A percentile compares a stretch with the other conserved stretches of the same genome.
phyloP scores from a whole-genome alignment of 2,888 invertebrate genomes.

The Pharmacophagus antenor region DNA sequence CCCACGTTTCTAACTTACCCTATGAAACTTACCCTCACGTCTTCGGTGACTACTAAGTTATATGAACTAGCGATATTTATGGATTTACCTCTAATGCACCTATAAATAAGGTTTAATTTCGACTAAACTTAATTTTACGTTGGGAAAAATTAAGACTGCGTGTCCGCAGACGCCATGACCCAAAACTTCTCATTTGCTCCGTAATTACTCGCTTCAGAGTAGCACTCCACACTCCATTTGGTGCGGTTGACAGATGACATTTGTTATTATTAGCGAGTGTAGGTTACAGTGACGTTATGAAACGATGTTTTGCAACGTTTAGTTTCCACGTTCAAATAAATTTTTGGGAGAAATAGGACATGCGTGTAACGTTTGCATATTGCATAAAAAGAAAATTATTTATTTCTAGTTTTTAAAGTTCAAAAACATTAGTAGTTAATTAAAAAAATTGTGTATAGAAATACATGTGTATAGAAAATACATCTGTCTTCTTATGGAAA shows the following conservation, averaged over 20 bases:
- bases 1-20: constrained; percentile 57
- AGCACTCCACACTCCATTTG: constrained; percentile 36
- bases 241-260: constrained; percentile 61
- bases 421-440: no score
- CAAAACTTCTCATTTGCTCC: constrained; percentile 73
- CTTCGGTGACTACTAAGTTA: constrained; percentile 53
- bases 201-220: constrained; percentile 63
- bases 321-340: neutral
- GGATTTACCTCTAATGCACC: constrained; percentile 33
- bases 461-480: no score
- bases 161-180: constrained; percentile 49
- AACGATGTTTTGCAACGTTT: constrained; percentile 32
- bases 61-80: constrained; percentile 41
- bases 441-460: no score
- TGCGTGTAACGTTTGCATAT: no score
- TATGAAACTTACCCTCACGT: constrained; percentile 62
- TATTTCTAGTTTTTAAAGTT: no score
- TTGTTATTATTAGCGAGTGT: constrained; percentile 62
- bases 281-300: constrained; percentile 48
- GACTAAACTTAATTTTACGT: constrained; percentile 34
- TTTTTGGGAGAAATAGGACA: constrained; percentile 2
- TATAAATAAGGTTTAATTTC: constrained; percentile 46
- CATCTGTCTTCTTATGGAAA: no score
- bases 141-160: constrained; percentile 35
- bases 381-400: no score